Evolutionary conservation across 2,113 vertebrate genomes (phyloP).

Genomic region (Hippoglossus stenolepis): DNA sequence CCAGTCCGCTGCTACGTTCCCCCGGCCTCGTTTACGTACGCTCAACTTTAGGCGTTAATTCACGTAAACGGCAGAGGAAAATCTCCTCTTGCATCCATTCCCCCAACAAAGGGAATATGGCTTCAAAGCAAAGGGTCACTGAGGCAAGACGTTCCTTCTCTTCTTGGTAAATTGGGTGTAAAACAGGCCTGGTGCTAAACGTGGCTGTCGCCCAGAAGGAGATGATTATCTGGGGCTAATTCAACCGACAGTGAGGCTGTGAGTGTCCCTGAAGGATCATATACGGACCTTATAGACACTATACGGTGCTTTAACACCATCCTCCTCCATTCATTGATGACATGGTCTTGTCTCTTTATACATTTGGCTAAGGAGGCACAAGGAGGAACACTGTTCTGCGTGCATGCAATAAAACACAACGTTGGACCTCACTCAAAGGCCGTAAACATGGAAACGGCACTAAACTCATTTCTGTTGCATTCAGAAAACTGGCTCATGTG

Average conservation of each 20-base stretch:
- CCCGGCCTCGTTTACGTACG: slow-evolving; percentile 3
- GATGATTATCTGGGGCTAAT: slow-evolving; percentile 74
- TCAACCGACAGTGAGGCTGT: slow-evolving; percentile 49
- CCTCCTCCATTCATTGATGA: slow-evolving; percentile 7
- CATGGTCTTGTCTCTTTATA: neutral
- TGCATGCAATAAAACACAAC: neutral
- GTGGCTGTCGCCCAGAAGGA: slow-evolving; percentile 61
- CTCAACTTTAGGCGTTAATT: slow-evolving; percentile 50
- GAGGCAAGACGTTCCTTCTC: slow-evolving; percentile 52
- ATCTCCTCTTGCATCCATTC: neutral
- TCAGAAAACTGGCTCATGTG: slow-evolving; percentile 3
- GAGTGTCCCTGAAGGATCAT: slow-evolving; percentile 56
- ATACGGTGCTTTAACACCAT: slow-evolving; percentile 28
- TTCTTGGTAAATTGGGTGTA: slow-evolving; percentile 63
- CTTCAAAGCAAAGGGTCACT: slow-evolving; percentile 15
- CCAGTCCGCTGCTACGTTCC: neutral
- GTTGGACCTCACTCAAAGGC: slow-evolving; percentile 9
- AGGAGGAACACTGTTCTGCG: neutral
- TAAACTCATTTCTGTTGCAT: slow-evolving; percentile 4
- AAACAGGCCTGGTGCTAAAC: slow-evolving; percentile 52
- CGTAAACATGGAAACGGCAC: slow-evolving; percentile 5
- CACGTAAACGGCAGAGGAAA: slow-evolving; percentile 11
- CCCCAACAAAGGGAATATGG: too few species aligned
- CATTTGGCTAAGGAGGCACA: slow-evolving; percentile 26
- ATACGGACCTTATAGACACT: slow-evolving; percentile 35